phyloP scores from a whole-genome alignment of 2,888 invertebrate species.

The Hydrotaea diabolus region DNA sequence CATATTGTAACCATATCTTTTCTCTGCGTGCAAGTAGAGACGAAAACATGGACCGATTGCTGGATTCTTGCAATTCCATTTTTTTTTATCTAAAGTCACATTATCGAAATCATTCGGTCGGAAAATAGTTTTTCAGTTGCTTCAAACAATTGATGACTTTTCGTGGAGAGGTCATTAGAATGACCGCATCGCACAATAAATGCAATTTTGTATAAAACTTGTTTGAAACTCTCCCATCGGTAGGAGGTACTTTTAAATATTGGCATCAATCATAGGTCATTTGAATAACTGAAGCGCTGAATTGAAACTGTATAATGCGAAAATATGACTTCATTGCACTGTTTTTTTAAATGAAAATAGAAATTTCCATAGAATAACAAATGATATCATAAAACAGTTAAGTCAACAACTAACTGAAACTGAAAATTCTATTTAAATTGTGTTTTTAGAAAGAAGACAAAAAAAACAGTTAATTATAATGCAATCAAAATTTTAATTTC shows the following conservation, averaged over 20 bases:
- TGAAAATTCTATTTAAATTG: constrained; percentile 23
- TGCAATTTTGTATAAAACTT: too few relatives aligned
- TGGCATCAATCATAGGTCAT: constrained; percentile 4
- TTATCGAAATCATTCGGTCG: too few relatives aligned
- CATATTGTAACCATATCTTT: too few relatives aligned
- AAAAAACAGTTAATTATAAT: constrained; percentile 31
- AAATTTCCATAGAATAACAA: constrained; percentile 35
- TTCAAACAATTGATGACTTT: too few relatives aligned
- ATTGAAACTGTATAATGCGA: not conserved
- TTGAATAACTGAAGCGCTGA: constrained; percentile 42
- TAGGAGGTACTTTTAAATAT: not conserved
- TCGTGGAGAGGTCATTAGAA: too few relatives aligned
- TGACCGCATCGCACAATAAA: too few relatives aligned
- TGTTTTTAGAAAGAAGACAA: not conserved
- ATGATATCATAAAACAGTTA: constrained; percentile 42
- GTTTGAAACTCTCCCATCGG: too few relatives aligned
- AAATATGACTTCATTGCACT: constrained; percentile 52
- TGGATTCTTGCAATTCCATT: too few relatives aligned
- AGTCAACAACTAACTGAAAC: constrained; percentile 3
- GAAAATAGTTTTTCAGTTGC: too few relatives aligned
- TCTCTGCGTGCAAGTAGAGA: too few relatives aligned
- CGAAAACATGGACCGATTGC: too few relatives aligned
- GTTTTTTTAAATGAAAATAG: not conserved
- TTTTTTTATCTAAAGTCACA: too few relatives aligned
- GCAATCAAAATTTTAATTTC: constrained; percentile 41